These are phyloP conservation scores for Clinocottus analis DNA, from an alignment of 2,113 vertebrate species.

Conservation along the genomic window DNA sequence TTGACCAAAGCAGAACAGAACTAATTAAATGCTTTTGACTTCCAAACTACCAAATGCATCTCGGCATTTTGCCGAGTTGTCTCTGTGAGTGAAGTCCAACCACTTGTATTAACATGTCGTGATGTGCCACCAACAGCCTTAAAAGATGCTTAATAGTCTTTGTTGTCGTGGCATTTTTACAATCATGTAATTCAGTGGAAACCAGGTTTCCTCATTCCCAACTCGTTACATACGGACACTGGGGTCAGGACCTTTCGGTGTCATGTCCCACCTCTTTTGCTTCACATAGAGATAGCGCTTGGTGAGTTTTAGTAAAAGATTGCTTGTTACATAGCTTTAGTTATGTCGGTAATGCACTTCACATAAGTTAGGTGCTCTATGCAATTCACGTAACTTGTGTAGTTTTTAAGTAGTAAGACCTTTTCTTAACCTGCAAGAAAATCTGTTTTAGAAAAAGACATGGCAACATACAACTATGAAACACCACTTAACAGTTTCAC, in stretches of 20 bases:
- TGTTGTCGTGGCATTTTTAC: not conserved
- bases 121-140: not conserved
- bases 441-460: no score
- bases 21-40: not conserved
- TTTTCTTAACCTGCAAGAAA: not conserved
- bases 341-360: no score
- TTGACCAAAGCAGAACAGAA: not conserved
- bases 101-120: not conserved
- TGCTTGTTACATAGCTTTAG: no score
- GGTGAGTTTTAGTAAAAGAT: no score
- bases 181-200: slow-evolving; percentile 2
- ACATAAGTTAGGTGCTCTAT: no score
- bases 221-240: not conserved
- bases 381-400: not conserved
- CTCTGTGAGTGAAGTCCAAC: not conserved
- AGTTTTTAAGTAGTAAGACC: not conserved
- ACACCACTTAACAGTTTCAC: no score
- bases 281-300: no score
- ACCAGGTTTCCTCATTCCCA: not conserved
- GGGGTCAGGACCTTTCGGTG: not conserved
- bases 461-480: no score
- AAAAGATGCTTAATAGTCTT: not conserved
- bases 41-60: not conserved
- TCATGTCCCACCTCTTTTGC: no score
- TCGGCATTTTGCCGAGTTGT: not conserved